phyloP scores from a whole-genome alignment of 2,113 vertebrate genomes.

The Aptenodytes patagonicus region DNA sequence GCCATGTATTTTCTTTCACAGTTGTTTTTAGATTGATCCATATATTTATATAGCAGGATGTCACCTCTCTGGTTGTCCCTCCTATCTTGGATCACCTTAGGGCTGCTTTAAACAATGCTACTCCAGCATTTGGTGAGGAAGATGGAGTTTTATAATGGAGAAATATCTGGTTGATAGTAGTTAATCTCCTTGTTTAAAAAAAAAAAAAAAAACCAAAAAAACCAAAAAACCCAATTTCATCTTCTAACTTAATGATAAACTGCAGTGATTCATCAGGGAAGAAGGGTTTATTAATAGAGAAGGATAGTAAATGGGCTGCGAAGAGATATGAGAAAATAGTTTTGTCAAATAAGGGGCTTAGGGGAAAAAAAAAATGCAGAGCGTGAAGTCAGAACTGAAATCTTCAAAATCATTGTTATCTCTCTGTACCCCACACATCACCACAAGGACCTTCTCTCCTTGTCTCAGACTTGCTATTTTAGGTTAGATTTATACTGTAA shows the following conservation, averaged over 20 bases:
- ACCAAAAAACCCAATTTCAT: not conserved
- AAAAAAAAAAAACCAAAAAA: not conserved
- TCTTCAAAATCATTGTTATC: not conserved
- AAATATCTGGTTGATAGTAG: conserved; percentile 35
- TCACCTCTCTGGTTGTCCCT: not conserved
- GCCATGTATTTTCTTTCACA: not conserved
- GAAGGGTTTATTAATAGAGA: conserved; percentile 17
- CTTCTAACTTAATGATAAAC: conserved; percentile 60
- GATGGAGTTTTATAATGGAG: conserved; percentile 39
- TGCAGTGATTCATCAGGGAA: conserved; percentile 30
- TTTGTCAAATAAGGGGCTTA: not conserved
- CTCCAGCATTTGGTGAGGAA: not conserved
- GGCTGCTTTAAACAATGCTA: not conserved
- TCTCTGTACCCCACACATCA: not conserved
- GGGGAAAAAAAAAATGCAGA: not conserved
- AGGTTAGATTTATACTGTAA: not conserved
- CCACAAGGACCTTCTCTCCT: not conserved
- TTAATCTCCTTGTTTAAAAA: conserved; percentile 40
- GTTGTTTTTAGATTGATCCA: not conserved
- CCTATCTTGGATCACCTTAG: not conserved
- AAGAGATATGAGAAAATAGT: conserved; percentile 20
- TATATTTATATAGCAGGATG: not conserved
- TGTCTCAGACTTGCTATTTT: not conserved
- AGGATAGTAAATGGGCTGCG: not conserved
- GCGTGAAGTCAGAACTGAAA: not conserved